Conservation (phyloP, 2,113 vertebrate species). For the Lipophrys pholis region DNA sequence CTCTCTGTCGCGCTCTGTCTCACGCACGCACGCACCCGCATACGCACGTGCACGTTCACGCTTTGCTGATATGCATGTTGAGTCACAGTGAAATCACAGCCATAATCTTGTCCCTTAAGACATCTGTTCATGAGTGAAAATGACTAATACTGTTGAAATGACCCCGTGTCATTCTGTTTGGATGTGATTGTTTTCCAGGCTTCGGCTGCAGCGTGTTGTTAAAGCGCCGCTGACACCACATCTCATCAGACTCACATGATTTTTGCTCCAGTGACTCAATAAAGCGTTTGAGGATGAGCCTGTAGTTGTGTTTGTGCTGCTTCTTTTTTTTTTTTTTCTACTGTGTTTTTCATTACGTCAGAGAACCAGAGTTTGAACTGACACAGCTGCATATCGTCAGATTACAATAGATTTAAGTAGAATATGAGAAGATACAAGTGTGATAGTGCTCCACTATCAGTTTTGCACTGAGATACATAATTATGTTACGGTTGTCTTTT, state of each 20-base stretch:
- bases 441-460: slow-evolving; percentile 24
- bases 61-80: slow-evolving; percentile 49
- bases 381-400: slow-evolving; percentile 2
- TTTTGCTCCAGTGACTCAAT: slow-evolving; percentile 44
- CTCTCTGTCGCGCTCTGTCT: slow-evolving; percentile 5
- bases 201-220: slow-evolving; percentile 36
- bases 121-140: slow-evolving; percentile 65
- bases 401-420: neutral
- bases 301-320: slow-evolving; percentile 24
- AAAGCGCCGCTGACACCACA: slow-evolving; percentile 40
- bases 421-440: neutral
- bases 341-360: no score
- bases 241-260: slow-evolving; percentile 37
- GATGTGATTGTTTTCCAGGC: slow-evolving; percentile 47
- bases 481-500: slow-evolving; percentile 14
- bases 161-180: slow-evolving; percentile 51
- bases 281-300: slow-evolving; percentile 28
- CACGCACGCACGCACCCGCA: neutral
- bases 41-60: slow-evolving; percentile 11
- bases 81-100: slow-evolving; percentile 64
- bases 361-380: neutral
- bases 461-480: slow-evolving; percentile 7
- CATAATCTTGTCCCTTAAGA: slow-evolving; percentile 58
- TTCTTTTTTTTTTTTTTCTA: slow-evolving; percentile 5
- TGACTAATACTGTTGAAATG: slow-evolving; percentile 61